phyloP scores from a whole-genome alignment of 2,888 invertebrate species.

The Dryadula phaetusa region DNA sequence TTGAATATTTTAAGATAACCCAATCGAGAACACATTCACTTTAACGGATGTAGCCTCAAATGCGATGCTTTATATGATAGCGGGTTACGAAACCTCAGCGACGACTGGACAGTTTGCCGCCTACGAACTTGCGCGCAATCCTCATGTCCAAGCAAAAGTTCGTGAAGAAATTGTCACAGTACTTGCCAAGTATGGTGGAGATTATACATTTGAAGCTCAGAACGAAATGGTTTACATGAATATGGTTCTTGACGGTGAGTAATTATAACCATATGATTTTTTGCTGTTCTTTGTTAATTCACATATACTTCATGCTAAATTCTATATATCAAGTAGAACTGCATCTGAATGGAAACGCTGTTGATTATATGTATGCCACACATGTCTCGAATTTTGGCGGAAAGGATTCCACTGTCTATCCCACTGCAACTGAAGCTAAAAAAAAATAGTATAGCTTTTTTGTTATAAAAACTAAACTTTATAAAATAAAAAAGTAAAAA shows the following conservation, averaged over 20 bases:
- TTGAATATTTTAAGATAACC: background rate
- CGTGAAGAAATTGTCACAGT: constrained; percentile 74
- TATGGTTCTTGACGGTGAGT: constrained; percentile 81
- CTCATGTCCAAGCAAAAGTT: constrained; percentile 76
- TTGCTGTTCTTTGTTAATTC: too few relatives aligned
- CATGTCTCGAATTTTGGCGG: too few relatives aligned
- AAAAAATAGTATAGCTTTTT: too few relatives aligned
- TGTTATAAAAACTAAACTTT: too few relatives aligned
- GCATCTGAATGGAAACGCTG: too few relatives aligned
- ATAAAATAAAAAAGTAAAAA: too few relatives aligned
- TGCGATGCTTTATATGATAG: constrained; percentile 84
- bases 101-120: constrained; percentile 83
- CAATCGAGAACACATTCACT: constrained; percentile 54
- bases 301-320: too few relatives aligned
- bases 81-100: constrained; percentile 87
- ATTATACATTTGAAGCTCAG: constrained; percentile 81
- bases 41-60: constrained; percentile 81
- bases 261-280: background rate
- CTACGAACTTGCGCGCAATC: constrained; percentile 81
- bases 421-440: too few relatives aligned
- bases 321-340: too few relatives aligned
- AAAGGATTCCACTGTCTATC: too few relatives aligned
- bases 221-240: constrained; percentile 84
- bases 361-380: too few relatives aligned
- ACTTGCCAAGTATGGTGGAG: constrained; percentile 67